Base-by-base conservation (phyloP, 2,113 vertebrate genomes). In the Aramus guarauna region DNA sequence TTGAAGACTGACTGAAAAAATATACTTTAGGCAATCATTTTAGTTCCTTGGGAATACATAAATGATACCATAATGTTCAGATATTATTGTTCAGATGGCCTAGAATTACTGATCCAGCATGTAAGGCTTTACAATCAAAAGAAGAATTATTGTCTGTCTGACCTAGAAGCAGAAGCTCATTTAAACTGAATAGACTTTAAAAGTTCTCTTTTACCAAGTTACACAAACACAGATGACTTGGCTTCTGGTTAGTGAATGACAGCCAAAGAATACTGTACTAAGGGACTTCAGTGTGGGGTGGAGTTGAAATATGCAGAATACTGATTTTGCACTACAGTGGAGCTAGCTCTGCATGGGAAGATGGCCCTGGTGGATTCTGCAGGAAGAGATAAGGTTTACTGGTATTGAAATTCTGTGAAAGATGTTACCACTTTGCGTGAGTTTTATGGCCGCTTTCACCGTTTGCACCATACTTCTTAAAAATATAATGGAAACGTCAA, bases 171-270 rank as follows among this genome's bases (percentile, higher is more conserved):
- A 95, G 94, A 78, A 96, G 80, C 52, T 94, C 13, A 64, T 83
- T 87, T 87, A 84, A 91, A 84, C 68, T 47, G n/a, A 81, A 52
- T 12, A 91, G 79, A 74, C 59, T 94, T 86, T 62, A 24, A 91
- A 94, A 86, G 60, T 75, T 96, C 64, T 81, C 64, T 85, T 77
- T 96, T 84, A 97, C 93, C 73, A 97, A 94, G 87, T 94, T 96
- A 96, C 89, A 96, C 91, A 94, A 91, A 94, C 64, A 81, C 86
- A 94, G 89, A 94, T 91, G 68, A 86, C 72, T 96, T 96, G 89
- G 89, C 84, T 95, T 91, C 95, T 96, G 91, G 76, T 64, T 92
- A 91, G 60, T 29, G 87, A 92, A 96, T 43, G 48, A 81, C 26
- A 95, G 94, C 93, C 94, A 92, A 91, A 47, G 60, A 85, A 91